These are phyloP conservation scores for Hylyphantes graminicola DNA, from an alignment of 1,140 invertebrate species.

Conservation along the genomic window DNA sequence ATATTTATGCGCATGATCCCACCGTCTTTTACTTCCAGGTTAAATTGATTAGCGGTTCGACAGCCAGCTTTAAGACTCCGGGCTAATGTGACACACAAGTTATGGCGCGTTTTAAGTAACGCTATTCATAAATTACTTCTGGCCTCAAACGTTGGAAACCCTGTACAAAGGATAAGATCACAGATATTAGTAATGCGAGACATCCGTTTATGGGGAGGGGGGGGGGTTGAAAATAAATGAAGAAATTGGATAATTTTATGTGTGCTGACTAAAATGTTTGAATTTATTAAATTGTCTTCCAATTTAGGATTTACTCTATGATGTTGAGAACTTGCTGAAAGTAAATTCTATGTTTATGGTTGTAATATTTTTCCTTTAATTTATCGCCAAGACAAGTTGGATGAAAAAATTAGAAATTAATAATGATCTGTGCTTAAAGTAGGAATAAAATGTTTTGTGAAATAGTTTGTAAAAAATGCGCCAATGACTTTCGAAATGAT, in stretches of 20 bases:
- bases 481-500: slow-evolving; percentile 11
- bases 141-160: too few relatives aligned
- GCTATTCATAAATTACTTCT: slow-evolving; percentile 49
- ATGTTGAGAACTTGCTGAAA: too few relatives aligned
- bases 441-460: neutral
- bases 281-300: too few relatives aligned
- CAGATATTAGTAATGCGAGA: too few relatives aligned
- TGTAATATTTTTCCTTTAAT: neutral
- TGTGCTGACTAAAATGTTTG: too few relatives aligned
- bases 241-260: too few relatives aligned
- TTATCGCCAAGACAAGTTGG: slow-evolving; percentile 1
- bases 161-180: too few relatives aligned
- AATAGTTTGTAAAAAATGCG: slow-evolving; percentile 6
- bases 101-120: slow-evolving; percentile 54
- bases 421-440: neutral
- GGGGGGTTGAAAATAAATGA: too few relatives aligned
- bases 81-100: slow-evolving; percentile 55
- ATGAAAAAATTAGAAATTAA: slow-evolving; percentile 9
- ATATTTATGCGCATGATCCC: slow-evolving; percentile 51
- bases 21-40: slow-evolving; percentile 52
- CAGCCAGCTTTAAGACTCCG: slow-evolving; percentile 13
- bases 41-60: slow-evolving; percentile 57
- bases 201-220: too few relatives aligned
- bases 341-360: too few relatives aligned
- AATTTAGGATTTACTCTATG: too few relatives aligned